Percentiles rank a stretch among this genome's conserved stretches.
phyloP scores from a whole-genome alignment of 2,888 invertebrate genomes.

The Lycia hirtaria region DNA sequence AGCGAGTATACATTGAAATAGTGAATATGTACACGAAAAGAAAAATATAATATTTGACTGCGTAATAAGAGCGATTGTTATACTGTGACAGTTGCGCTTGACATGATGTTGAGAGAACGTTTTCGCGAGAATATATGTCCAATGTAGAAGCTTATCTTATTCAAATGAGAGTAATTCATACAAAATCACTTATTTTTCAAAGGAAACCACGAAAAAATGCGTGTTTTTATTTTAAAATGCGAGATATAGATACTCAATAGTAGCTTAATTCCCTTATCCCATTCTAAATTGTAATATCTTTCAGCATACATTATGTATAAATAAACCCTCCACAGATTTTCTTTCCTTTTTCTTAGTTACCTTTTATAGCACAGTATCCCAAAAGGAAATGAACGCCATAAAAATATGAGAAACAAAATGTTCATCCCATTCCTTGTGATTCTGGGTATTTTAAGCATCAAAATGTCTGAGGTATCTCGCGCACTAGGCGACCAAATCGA shows the following conservation, averaged over 20 bases:
- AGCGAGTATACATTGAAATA: too few species aligned
- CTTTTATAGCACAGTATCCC: slow-evolving; percentile 32
- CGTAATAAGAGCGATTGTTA: too few species aligned
- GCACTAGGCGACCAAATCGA: not conserved
- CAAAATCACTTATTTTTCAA: too few species aligned
- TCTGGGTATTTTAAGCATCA: slow-evolving; percentile 41
- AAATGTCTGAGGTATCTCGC: slow-evolving; percentile 5
- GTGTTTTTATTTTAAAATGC: not conserved
- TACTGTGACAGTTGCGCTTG: too few species aligned
- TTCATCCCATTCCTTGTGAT: slow-evolving; percentile 49
- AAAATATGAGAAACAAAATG: slow-evolving; percentile 47
- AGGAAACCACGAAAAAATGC: too few species aligned
- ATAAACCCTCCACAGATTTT: not conserved
- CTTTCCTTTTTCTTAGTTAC: slow-evolving; percentile 7
- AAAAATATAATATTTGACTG: too few species aligned
- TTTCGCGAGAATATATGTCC: too few species aligned
- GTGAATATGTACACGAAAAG: too few species aligned
- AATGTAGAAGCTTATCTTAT: too few species aligned
- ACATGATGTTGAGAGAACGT: too few species aligned
- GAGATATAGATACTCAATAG: not conserved
- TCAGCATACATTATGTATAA: not conserved
- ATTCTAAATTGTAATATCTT: not conserved
- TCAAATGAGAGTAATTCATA: too few species aligned
- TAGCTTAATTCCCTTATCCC: not conserved
- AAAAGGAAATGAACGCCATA: slow-evolving; percentile 45